Percentiles rank a stretch among this genome's conserved stretches.
Conservation (phyloP, 2,113 vertebrate genomes). For the Rhabdornis inornatus region DNA sequence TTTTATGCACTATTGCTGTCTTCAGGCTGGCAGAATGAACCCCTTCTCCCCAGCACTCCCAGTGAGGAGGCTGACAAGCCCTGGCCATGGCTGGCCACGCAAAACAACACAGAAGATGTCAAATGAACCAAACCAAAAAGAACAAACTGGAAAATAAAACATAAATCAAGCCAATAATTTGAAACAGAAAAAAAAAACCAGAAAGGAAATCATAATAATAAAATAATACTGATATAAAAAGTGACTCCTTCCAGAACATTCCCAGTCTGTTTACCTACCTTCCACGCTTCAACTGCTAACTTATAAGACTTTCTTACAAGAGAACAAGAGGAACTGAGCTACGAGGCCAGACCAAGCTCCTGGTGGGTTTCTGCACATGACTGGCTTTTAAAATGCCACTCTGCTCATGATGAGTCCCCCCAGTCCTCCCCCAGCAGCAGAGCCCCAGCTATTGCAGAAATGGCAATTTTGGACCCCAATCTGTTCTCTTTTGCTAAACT, state of each 20-base stretch:
- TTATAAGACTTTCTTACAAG: slow-evolving; percentile 93
- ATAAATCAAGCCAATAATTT: neutral
- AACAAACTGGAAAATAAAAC: slow-evolving; percentile 40
- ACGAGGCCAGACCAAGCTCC: slow-evolving; percentile 67
- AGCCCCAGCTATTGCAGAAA: neutral
- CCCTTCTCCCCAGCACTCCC: neutral
- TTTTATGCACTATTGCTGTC: neutral
- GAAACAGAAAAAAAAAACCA: neutral
- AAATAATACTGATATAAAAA: slow-evolving; percentile 68
- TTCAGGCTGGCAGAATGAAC: neutral
- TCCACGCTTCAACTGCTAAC: slow-evolving; percentile 84
- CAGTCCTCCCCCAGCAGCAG: neutral
- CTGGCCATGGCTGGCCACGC: slow-evolving; percentile 23
- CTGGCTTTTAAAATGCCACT: neutral
- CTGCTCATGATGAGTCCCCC: neutral
- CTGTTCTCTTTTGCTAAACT: neutral
- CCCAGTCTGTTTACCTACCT: slow-evolving; percentile 91
- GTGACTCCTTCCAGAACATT: slow-evolving; percentile 69
- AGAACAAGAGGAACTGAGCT: slow-evolving; percentile 57
- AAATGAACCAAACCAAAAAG: slow-evolving; percentile 37
- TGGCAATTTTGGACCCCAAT: neutral
- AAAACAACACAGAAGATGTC: neutral
- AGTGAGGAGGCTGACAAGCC: neutral
- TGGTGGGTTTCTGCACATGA: slow-evolving; percentile 61
- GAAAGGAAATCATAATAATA: slow-evolving; percentile 61